phyloP scores from a whole-genome alignment of 2,888 invertebrate genomes.

The Lithophane ornitopus region DNA sequence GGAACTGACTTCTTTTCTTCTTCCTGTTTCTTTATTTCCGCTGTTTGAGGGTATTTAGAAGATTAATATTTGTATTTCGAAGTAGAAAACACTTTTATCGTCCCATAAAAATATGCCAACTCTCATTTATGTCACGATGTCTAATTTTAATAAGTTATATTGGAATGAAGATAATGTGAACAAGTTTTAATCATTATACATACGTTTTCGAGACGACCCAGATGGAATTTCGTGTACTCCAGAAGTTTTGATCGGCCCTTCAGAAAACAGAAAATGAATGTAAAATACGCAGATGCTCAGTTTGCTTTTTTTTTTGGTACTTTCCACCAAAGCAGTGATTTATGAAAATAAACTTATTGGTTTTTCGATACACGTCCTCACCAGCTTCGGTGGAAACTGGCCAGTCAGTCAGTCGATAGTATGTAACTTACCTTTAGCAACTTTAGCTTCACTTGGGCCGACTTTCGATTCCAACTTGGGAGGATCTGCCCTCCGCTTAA shows the following conservation, averaged over 20 bases:
- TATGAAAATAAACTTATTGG: background rate
- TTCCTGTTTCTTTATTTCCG: slow-evolving; percentile 48
- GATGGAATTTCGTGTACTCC: slow-evolving; percentile 1
- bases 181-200: slow-evolving; percentile 5
- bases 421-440: slow-evolving; percentile 33
- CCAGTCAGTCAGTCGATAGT: background rate
- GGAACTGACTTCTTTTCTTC: slow-evolving; percentile 31
- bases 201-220: slow-evolving; percentile 39
- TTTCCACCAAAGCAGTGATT: background rate
- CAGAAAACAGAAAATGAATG: background rate
- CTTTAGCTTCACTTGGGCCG: slow-evolving; percentile 22
- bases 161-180: background rate
- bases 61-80: background rate
- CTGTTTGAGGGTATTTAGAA: slow-evolving; percentile 11
- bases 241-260: slow-evolving; percentile 26
- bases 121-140: background rate
- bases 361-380: background rate
- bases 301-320: background rate
- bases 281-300: background rate
- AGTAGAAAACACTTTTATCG: background rate
- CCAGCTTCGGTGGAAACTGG: background rate
- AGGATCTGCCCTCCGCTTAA: slow-evolving; percentile 24
- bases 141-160: background rate
- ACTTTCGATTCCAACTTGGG: slow-evolving; percentile 27
- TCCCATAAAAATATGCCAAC: background rate